phyloP scores from a whole-genome alignment of 2,888 invertebrate genomes.

The Apantesis nais region DNA sequence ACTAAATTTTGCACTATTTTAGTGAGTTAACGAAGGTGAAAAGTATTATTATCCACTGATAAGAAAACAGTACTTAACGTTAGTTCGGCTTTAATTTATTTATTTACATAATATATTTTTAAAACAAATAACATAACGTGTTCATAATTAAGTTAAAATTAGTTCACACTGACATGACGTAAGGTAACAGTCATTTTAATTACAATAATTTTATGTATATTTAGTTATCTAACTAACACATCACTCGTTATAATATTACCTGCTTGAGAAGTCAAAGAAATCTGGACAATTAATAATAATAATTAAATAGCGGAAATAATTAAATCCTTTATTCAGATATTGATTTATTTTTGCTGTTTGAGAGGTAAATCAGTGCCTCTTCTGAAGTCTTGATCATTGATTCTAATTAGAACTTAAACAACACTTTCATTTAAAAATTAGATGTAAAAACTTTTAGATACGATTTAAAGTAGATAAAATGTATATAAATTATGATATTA shows the following conservation, averaged over 20 bases:
- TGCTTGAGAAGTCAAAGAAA: conserved; percentile 15
- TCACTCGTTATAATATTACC: conserved; percentile 20
- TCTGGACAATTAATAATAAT: conserved; percentile 22
- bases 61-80: not conserved
- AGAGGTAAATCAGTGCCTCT: not conserved
- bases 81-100: not conserved
- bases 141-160: not conserved
- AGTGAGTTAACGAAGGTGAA: not conserved
- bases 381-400: too few relatives aligned
- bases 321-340: conserved; percentile 2
- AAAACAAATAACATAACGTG: conserved; percentile 2
- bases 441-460: too few relatives aligned
- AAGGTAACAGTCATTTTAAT: conserved; percentile 21
- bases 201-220: conserved; percentile 25
- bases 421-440: too few relatives aligned
- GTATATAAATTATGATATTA: not conserved
- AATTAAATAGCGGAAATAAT: conserved; percentile 12
- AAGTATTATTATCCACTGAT: not conserved
- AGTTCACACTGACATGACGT: conserved; percentile 23
- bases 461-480: too few relatives aligned
- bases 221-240: conserved; percentile 20
- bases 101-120: conserved; percentile 9
- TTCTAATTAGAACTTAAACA: too few relatives aligned
- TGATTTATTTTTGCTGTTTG: too few relatives aligned
- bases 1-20: not conserved